Evolutionary conservation across 2,797 vertebrate genomes (phyloP).

Genomic region (Streptopelia turtur): DNA sequence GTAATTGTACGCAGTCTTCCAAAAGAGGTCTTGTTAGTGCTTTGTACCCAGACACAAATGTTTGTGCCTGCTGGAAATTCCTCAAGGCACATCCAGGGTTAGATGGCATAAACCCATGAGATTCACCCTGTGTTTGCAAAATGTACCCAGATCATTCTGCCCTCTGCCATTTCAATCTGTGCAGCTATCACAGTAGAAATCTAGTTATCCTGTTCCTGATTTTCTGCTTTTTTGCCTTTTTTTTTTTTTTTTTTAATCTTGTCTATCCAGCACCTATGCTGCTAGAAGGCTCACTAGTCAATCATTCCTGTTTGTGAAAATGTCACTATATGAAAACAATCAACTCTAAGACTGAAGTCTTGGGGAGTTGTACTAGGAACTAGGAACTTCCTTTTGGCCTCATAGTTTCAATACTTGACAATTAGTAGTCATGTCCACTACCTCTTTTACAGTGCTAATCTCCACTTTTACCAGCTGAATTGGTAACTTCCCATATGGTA

Average conservation of each 20-base stretch:
- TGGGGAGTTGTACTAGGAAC: not conserved
- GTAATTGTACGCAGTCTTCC: not conserved
- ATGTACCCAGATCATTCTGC: not conserved
- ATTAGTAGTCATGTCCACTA: not conserved
- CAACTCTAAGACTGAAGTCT: not conserved
- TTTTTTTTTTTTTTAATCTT: not conserved
- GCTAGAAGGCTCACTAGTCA: not conserved
- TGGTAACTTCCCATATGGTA: not conserved
- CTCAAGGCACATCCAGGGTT: not conserved
- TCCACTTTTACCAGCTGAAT: not conserved
- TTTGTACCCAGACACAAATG: not conserved
- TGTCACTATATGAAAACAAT: not conserved
- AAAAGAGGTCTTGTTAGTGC: not conserved
- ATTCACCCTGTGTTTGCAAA: not conserved
- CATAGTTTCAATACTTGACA: not conserved
- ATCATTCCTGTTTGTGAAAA: not conserved
- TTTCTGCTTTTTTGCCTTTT: not conserved
- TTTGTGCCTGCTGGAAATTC: not conserved
- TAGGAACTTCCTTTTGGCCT: not conserved
- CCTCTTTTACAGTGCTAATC: constrained; percentile 6
- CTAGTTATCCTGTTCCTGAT: not conserved
- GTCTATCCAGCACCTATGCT: not conserved
- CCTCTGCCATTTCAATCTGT: not conserved
- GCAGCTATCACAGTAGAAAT: not conserved
- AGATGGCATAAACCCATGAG: not conserved